Evolutionary conservation across 2,888 invertebrate genomes (phyloP), one percentile per base, ranked within the genome.

Genomic region (Anticlea derivata): DNA sequence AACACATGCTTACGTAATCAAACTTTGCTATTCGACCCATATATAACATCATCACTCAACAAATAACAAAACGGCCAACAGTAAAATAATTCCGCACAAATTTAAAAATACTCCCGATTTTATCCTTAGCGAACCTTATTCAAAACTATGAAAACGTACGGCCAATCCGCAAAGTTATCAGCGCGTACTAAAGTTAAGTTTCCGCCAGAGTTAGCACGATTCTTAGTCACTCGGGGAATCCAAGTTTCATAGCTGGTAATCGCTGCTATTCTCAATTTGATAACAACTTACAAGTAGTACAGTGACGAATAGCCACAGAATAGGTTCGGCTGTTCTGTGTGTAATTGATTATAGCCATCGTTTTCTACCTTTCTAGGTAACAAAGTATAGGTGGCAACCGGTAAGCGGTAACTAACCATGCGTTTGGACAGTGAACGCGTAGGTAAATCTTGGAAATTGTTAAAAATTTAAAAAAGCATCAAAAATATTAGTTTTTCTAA

Each of bases 401-500:
- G n/a, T n/a, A n/a, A n/a, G n/a, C n/a, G n/a, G n/a, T n/a, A n/a
- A n/a, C n/a, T n/a, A n/a, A n/a, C n/a, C n/a, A n/a, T n/a, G n/a
- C n/a, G n/a, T n/a, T n/a, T n/a, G n/a, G n/a, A n/a, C n/a, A n/a
- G n/a, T n/a, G n/a, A n/a, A n/a, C n/a, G 2, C 17, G 4, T 17
- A 17, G 17, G 4, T 3, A 17, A 17, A 17, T 17, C 2, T 17
- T 17, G 17, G 4, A 2, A 17, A 17, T 3, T 17, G 17, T 2
- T 17, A 17, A 17, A 17, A 17, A n/a, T n/a, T n/a, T 17, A 17
- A 17, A 17, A 17, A 17, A 3, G 17, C 17, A 3, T 17, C 17
- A 17, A n/a, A n/a, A n/a, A n/a, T n/a, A n/a, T n/a, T 10, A 20
- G 12, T 37, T 24, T 48, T 44, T 31, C 39, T 46, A 39, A 68